Evolutionary conservation across 1,140 invertebrate species (phyloP).

Genomic region (Eriosoma lanigerum): DNA sequence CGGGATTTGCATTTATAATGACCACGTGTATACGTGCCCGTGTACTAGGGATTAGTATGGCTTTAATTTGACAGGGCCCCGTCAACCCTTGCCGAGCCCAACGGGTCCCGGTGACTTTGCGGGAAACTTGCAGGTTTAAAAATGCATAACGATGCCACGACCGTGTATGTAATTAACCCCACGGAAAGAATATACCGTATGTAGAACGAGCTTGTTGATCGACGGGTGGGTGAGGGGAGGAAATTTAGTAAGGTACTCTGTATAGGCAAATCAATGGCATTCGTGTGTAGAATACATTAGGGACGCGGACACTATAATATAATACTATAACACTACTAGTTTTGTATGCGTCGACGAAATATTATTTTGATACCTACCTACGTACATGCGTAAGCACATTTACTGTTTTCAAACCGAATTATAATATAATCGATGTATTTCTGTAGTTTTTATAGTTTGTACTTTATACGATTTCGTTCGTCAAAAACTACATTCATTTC

Average conservation of each 20-base stretch:
- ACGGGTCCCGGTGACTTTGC: slow-evolving; percentile 35
- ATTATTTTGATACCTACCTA: no score
- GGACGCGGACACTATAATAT: no score
- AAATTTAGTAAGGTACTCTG: neutral
- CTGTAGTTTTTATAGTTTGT: no score
- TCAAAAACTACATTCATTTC: no score
- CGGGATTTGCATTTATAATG: slow-evolving; percentile 51
- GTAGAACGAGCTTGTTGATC: no score
- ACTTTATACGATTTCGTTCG: no score
- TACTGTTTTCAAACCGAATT: no score
- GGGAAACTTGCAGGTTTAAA: slow-evolving; percentile 26
- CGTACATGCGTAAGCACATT: no score
- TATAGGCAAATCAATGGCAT: slow-evolving; percentile 41
- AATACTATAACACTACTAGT: no score
- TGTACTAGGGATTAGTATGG: slow-evolving; percentile 39
- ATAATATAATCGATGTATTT: no score
- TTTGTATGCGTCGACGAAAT: no score
- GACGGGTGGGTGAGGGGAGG: no score
- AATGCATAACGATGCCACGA: slow-evolving; percentile 33
- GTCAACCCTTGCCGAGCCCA: slow-evolving; percentile 31
- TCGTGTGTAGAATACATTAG: neutral
- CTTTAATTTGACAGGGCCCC: slow-evolving; percentile 40
- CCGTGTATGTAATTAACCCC: slow-evolving; percentile 3
- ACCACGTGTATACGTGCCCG: slow-evolving; percentile 44
- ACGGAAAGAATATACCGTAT: neutral